These are phyloP conservation scores for Helicoverpa armigera DNA, from an alignment of 1,140 invertebrate species.

Conservation along the genomic window DNA sequence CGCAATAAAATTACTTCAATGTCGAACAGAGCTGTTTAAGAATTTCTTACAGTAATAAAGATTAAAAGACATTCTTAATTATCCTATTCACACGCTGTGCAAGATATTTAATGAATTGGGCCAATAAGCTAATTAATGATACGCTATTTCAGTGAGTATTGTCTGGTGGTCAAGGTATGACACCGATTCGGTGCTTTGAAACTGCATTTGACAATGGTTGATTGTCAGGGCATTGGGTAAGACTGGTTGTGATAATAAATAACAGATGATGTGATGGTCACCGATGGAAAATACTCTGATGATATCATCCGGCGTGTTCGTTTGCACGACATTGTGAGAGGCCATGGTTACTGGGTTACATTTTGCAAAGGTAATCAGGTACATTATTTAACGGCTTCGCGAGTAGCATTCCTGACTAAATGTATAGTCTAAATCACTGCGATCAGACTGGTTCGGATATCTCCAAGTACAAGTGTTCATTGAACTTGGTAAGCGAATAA, in stretches of 20 bases:
- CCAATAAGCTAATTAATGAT: slow-evolving; percentile 35
- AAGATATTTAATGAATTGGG: slow-evolving; percentile 42
- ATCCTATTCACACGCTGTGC: slow-evolving; percentile 17
- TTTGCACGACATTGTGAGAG: slow-evolving; percentile 51
- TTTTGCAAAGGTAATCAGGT: slow-evolving; percentile 47
- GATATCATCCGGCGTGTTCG: slow-evolving; percentile 57
- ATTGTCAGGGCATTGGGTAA: slow-evolving; percentile 37
- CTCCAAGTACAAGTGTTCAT: slow-evolving; percentile 38
- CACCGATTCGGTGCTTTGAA: slow-evolving; percentile 36
- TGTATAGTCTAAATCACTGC: slow-evolving; percentile 11
- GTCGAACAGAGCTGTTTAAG: slow-evolving; percentile 13
- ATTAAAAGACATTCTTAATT: slow-evolving; percentile 20
- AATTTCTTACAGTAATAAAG: slow-evolving; percentile 35
- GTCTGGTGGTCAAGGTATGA: slow-evolving; percentile 40
- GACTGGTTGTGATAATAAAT: slow-evolving; percentile 37
- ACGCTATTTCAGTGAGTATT: slow-evolving; percentile 20
- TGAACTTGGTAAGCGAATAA: slow-evolving; percentile 46
- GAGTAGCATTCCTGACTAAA: slow-evolving; percentile 22
- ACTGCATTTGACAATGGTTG: slow-evolving; percentile 38
- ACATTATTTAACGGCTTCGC: slow-evolving; percentile 39
- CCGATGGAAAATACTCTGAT: slow-evolving; percentile 46
- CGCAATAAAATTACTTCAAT: slow-evolving; percentile 16
- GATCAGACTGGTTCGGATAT: slow-evolving; percentile 29
- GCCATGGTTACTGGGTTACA: slow-evolving; percentile 58
- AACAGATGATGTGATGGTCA: slow-evolving; percentile 54